phyloP scores from a whole-genome alignment of 2,113 vertebrate genomes.

The Jacana jacana region DNA sequence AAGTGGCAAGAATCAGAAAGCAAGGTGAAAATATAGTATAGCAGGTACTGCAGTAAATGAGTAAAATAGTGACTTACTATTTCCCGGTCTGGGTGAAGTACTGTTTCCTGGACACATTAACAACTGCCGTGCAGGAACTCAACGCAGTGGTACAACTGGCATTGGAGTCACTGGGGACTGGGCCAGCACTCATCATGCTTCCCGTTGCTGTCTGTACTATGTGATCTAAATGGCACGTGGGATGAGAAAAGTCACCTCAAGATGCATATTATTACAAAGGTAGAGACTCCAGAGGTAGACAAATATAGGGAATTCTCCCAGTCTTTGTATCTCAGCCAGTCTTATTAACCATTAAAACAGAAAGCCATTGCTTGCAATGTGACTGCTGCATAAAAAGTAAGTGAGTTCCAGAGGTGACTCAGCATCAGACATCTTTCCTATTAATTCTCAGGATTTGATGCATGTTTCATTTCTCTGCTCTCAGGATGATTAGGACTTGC shows the following conservation, averaged over 20 bases:
- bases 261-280: not conserved
- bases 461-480: not conserved
- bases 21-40: not conserved
- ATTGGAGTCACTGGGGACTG: conserved; percentile 72
- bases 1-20: not conserved
- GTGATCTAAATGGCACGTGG: conserved; percentile 45
- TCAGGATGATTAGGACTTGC: not conserved
- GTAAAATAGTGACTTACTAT: conserved; percentile 66
- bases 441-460: not conserved
- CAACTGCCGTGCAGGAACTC: conserved; percentile 72
- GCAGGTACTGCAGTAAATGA: not conserved
- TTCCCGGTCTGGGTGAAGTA: conserved; percentile 82
- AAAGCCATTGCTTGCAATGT: not conserved
- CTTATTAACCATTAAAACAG: not conserved
- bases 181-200: conserved; percentile 69
- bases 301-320: not conserved
- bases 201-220: conserved; percentile 46
- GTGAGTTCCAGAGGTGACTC: not conserved
- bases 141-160: conserved; percentile 75
- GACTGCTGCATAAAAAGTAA: not conserved
- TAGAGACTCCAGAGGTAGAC: not conserved
- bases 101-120: conserved; percentile 51
- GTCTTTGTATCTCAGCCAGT: not conserved
- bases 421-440: not conserved
- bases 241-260: not conserved